These are phyloP conservation scores for Coelinius sp. DNA, from an alignment of 2,888 invertebrate species.

Conservation along the genomic window DNA sequence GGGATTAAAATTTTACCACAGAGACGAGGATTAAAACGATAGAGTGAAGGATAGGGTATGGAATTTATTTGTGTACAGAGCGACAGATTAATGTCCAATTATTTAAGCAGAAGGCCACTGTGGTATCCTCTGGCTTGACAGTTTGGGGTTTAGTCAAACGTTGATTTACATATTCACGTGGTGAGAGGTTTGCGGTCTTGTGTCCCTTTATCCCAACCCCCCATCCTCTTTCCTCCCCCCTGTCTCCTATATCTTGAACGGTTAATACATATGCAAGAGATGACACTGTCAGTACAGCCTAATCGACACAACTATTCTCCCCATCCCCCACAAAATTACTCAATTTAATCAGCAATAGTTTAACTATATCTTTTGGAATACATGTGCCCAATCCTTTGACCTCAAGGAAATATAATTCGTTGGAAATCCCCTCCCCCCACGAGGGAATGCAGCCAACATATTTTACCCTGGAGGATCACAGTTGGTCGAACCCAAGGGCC, in stretches of 20 bases:
- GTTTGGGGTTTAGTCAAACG: slow-evolving; percentile 60
- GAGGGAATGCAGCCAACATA: slow-evolving; percentile 19
- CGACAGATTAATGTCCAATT: slow-evolving; percentile 24
- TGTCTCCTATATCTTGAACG: slow-evolving; percentile 25
- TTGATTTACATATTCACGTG: slow-evolving; percentile 66
- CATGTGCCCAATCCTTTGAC: neutral
- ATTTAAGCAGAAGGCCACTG: slow-evolving; percentile 20
- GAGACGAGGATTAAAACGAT: neutral
- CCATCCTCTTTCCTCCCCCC: slow-evolving; percentile 18
- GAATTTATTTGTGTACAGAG: slow-evolving; percentile 21
- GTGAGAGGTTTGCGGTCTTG: slow-evolving; percentile 35
- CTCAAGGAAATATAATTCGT: slow-evolving; percentile 16
- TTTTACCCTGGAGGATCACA: slow-evolving; percentile 25
- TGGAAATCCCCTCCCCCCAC: neutral
- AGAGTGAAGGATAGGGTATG: neutral
- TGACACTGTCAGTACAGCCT: slow-evolving; percentile 21
- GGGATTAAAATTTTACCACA: neutral
- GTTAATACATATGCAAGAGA: slow-evolving; percentile 36
- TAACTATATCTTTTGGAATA: neutral
- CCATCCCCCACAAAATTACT: neutral
- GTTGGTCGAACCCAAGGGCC: slow-evolving; percentile 20
- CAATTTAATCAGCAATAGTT: neutral
- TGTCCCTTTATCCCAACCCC: neutral
- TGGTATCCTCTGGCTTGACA: slow-evolving; percentile 16
- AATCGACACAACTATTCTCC: neutral